These are phyloP conservation scores for Montipora foliosa DNA, from an alignment of 64 coral and sea anemone genomes.

Conservation along the genomic window DNA sequence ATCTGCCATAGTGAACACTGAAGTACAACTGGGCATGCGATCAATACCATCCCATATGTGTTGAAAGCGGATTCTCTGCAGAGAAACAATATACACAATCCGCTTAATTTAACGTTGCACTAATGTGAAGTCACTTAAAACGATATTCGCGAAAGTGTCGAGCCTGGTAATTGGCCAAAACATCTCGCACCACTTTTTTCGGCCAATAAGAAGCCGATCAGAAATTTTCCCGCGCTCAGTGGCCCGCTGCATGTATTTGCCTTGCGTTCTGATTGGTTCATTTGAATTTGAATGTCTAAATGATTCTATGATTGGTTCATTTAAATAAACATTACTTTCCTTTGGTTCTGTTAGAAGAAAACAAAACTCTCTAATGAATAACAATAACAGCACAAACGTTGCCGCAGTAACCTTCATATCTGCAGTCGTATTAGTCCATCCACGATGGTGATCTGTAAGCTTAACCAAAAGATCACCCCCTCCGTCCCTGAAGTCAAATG, in stretches of 20 bases:
- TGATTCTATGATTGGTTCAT: not conserved
- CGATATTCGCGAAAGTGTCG: no score
- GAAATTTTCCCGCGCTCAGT: not conserved
- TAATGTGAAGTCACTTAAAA: no score
- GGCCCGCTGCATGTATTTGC: not conserved
- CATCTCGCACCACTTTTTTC: no score
- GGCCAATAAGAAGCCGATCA: no score
- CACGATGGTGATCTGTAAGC: not conserved
- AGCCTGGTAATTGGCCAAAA: no score
- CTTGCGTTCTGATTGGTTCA: not conserved
- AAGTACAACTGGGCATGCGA: slow-evolving; percentile 51
- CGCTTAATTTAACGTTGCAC: not conserved
- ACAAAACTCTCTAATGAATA: no score
- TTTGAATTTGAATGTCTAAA: not conserved
- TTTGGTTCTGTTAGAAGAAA: no score
- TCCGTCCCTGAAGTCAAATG: slow-evolving; percentile 64
- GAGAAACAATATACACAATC: not conserved
- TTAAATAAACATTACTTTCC: no score
- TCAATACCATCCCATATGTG: slow-evolving; percentile 79
- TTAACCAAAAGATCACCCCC: slow-evolving; percentile 68
- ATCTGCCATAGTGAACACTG: slow-evolving; percentile 42
- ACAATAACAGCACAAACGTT: not conserved
- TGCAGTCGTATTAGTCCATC: not conserved
- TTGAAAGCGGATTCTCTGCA: slow-evolving; percentile 67
- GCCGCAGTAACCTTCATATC: not conserved